A percentile compares a stretch with the other conserved stretches of the same genome.
These are phyloP conservation scores for Hofmannophila pseudospretella DNA, from an alignment of 2,888 invertebrate genomes.

Conservation along the genomic window DNA sequence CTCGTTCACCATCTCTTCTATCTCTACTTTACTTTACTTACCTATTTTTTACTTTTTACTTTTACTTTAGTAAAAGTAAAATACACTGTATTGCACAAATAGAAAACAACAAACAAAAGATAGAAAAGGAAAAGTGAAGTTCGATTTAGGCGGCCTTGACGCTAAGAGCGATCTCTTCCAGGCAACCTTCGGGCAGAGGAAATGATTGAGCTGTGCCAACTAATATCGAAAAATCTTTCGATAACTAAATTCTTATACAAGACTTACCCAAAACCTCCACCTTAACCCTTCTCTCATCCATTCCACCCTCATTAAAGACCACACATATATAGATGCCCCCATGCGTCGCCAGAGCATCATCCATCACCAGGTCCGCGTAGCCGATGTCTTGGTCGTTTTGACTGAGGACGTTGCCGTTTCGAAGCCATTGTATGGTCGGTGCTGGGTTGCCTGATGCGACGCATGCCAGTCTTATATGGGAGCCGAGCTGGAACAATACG, in stretches of 20 bases:
- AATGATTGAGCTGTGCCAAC: too few relatives aligned
- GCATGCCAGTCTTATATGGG: slow-evolving; percentile 59
- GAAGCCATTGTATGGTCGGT: slow-evolving; percentile 79
- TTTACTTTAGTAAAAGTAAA: too few relatives aligned
- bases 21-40: too few relatives aligned
- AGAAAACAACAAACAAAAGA: too few relatives aligned
- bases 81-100: too few relatives aligned
- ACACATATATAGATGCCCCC: slow-evolving; percentile 76
- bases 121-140: too few relatives aligned
- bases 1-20: too few relatives aligned
- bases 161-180: too few relatives aligned
- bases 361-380: slow-evolving; percentile 49
- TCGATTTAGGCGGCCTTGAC: too few relatives aligned
- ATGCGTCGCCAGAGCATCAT: slow-evolving; percentile 32
- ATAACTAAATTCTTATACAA: not conserved
- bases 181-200: too few relatives aligned
- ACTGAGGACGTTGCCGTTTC: slow-evolving; percentile 49
- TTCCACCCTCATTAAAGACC: slow-evolving; percentile 75
- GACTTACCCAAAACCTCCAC: slow-evolving; percentile 59
- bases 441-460: slow-evolving; percentile 76
- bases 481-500: slow-evolving; percentile 47
- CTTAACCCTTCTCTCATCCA: slow-evolving; percentile 43
- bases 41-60: too few relatives aligned
- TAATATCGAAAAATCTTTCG: too few relatives aligned
- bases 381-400: slow-evolving; percentile 32